Percentiles rank a stretch among this genome's conserved stretches.
These are phyloP conservation scores for Megalurothrips usitatus DNA, from an alignment of 2,888 invertebrate genomes.

Conservation along the genomic window DNA sequence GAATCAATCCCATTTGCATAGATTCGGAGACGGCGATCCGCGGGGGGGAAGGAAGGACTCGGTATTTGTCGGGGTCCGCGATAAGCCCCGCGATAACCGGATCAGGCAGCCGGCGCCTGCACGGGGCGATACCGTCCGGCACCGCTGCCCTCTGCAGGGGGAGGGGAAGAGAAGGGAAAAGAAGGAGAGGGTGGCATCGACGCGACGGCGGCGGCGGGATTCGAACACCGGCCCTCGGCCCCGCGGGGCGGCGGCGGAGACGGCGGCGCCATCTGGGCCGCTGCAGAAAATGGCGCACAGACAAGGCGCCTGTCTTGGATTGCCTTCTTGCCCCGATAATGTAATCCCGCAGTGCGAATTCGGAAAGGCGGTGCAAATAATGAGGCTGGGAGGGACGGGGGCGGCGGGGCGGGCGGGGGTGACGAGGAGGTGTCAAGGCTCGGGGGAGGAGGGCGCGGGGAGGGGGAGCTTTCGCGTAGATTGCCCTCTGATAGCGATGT, in stretches of 20 bases:
- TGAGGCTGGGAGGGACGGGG: too few species aligned
- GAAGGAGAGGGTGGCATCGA: not conserved
- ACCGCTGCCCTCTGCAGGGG: too few species aligned
- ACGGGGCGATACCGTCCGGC: too few species aligned
- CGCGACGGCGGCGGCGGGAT: too few species aligned
- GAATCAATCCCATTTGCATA: slow-evolving; percentile 11
- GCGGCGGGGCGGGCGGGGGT: not conserved
- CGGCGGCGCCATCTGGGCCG: too few species aligned
- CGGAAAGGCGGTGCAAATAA: too few species aligned
- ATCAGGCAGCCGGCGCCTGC: not conserved
- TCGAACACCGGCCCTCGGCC: too few species aligned
- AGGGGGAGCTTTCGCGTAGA: not conserved
- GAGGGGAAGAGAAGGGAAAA: not conserved
- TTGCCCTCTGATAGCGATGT: slow-evolving; percentile 15
- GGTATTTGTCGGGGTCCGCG: not conserved
- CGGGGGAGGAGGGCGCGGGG: not conserved
- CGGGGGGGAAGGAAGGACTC: not conserved
- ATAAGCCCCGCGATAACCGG: slow-evolving; percentile 5
- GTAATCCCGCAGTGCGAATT: too few species aligned
- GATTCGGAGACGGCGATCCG: not conserved
- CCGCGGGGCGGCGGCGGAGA: too few species aligned
- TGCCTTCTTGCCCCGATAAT: too few species aligned
- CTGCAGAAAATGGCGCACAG: too few species aligned
- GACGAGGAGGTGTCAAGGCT: not conserved
- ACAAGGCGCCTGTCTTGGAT: too few species aligned